These are phyloP conservation scores for Miniopterus natalensis DNA, from an alignment of 2,113 vertebrate genomes.

Conservation along the genomic window DNA sequence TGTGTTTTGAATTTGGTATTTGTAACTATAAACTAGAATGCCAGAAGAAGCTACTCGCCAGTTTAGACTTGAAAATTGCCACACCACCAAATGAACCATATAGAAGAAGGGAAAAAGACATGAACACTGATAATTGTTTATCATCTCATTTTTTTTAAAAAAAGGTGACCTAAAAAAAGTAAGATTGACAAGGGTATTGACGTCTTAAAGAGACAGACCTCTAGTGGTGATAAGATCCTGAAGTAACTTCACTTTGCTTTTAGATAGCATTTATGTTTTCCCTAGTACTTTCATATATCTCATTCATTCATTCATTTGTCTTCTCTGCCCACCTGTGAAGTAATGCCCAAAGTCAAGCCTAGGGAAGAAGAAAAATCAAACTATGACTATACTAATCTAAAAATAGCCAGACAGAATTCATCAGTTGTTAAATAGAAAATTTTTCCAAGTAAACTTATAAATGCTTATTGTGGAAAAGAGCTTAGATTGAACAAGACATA, in stretches of 20 bases:
- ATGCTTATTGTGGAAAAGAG: neutral
- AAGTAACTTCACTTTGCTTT: slow-evolving; percentile 29
- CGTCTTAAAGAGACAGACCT: neutral
- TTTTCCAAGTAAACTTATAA: slow-evolving; percentile 6
- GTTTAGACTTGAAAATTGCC: slow-evolving; percentile 46
- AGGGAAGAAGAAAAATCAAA: slow-evolving; percentile 3
- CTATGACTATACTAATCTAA: neutral
- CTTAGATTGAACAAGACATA: neutral
- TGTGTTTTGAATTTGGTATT: slow-evolving; percentile 64
- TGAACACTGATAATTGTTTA: slow-evolving; percentile 40
- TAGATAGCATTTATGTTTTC: neutral
- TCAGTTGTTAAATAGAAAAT: neutral
- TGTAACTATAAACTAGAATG: slow-evolving; percentile 54
- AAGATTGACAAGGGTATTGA: neutral
- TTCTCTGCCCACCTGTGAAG: neutral
- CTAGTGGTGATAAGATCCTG: neutral
- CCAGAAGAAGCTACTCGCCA: slow-evolving; percentile 31
- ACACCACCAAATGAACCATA: slow-evolving; percentile 53
- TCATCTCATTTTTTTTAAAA: neutral
- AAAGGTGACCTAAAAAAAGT: neutral
- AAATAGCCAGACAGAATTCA: neutral
- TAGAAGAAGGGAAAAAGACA: slow-evolving; percentile 30
- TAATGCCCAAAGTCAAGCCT: neutral
- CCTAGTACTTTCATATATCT: neutral
- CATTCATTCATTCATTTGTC: neutral